Evolutionary conservation across 2,113 vertebrate genomes (phyloP), one percentile per base, ranked within the genome.

Genomic region (Amphilophus citrinellus): DNA sequence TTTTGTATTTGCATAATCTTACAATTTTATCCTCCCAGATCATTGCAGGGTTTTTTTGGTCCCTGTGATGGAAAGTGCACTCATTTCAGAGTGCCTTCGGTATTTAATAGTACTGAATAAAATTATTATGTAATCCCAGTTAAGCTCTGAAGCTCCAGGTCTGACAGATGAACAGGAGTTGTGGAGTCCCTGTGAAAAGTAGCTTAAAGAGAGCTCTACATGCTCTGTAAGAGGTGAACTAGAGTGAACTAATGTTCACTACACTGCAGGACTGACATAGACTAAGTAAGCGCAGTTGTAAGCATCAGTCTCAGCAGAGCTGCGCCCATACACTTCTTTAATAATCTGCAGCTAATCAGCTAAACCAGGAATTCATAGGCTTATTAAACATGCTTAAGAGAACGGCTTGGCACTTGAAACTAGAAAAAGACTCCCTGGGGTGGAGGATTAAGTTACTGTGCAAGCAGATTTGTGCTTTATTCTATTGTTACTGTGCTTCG

Each of bases 291-390:
- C 27, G 3, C 32, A 73, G 47, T 53, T 73, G 27, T 73, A 56
- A 56, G 47, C 27, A 2, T 56, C 66, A 53, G 66, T 20, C 2
- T 73, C 18, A 73, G 68, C 68, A 56, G 47, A 73, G 32, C 30
- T 50, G 0, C 47, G 30, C 27, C 13, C 47, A 56, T 73, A 50
- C 47, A 3, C 47, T 27, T 73, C 53, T 73, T 73, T 35, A 73
- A 73, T 88, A 84, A 90, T 83, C 77, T 79, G 73, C 62, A 78
- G 60, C 76, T 84, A 88, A 88, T 88, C 83, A 83, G 66, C 82
- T 75, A 50, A 75, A 42, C 9, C 71, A 71, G 87, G 61, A 77
- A 87, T 81, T 83, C 63, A 83, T 58, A 32, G 71, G 80, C 82
- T 82, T 86, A 86, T 79, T 79, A 82, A 77, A 80, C 20, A 5